Evolutionary conservation across 2,113 vertebrate species (phyloP), one percentile per base, ranked within the genome.

Genomic region (Maylandia zebra): DNA sequence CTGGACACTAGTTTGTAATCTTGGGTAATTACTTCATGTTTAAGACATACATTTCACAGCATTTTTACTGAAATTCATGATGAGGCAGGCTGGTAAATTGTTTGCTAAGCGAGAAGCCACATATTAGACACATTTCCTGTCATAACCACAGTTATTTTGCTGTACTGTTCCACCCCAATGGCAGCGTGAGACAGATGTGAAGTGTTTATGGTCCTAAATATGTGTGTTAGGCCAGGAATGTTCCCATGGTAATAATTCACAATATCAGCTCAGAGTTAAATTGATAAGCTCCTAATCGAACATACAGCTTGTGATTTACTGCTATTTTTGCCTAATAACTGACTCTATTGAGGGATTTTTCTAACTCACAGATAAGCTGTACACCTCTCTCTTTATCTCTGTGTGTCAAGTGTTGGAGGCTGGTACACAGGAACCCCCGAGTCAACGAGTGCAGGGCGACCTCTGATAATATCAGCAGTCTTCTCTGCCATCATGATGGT

Each of bases 401-500:
- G 98, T 1, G 95, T 97, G 85, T 97, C 92, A 17, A 98, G 92
- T 3, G 94, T 97, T 8, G 86, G 57, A 5, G 98, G 98, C 32
- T 91, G 95, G 91, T 99, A 99, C 12, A 99, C 96, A 0, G 97
- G 97, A 84, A 98, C 92, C 1, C 94, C 95, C 4, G 90, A 81
- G 52, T 98, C 98, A 4, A 85, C 78, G 10, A 98, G 98, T 0
- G 94, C 50, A 3, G 97, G 97, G 11, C 93, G 90, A 7, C 98
- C 97, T 91, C 96, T 97, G 86, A 99, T 98, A 17, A 97, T 94
- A 91, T 99, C 99, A 1, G 98, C 98, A 3, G 97, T 97, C 91
- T 99, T 99, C 94, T 99, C 99, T 2, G 98, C 98, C 1, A 99
- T 96, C 99, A 99, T 99, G 90, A 99, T 96, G 9, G 98, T 98